Evolutionary conservation across 1,140 invertebrate species (phyloP), one percentile per base, ranked within the genome.

Genomic region (Aphidius ervi): DNA sequence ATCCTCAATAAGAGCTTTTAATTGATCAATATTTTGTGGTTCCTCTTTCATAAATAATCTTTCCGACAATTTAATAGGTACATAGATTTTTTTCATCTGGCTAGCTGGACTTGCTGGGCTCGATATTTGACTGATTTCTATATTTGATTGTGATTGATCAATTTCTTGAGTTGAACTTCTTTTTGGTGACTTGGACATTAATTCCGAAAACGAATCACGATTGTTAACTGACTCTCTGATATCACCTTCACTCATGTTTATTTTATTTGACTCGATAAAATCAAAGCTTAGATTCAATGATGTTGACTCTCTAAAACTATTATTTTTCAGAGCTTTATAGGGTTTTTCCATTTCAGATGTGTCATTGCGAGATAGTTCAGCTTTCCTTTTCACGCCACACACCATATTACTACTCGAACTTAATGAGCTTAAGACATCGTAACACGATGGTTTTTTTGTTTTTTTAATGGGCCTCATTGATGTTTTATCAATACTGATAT

Each of bases 371-470:
- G 77, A 78, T 54, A 63, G 66, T 47, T 79, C 78, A 6, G 77
- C 77, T 75, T 81, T 81, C 63, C 78, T 68, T 64, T 81, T 79
- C 5, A 73, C 67, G 0, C 78, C 78, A n/a, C 73, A 65, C 43
- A 63, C 60, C 5, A 75, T 68, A 23, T 73, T 65, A 9, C 68
- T 68, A 46, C 77, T 81, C 5, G 77, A 81, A 63, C 74, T 78
- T 40, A 81, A 64, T 0, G 77, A 81, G 42, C 76, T 77, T 37
- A 79, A 62, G 37, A 81, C 74, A 61, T 79, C 78, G 46, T 77
- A 75, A 62, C 76, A 79, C n/a, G 78, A 80, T 7, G 71, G 76
- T 20, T 71, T 71, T 62, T 78, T 80, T 4, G 75, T 70, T 54
- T 75, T 64, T 61, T 80, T 80, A 9, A 69, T 62, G 41, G 77